phyloP scores from a whole-genome alignment of 1,140 invertebrate species.

The Mamestra configurata region DNA sequence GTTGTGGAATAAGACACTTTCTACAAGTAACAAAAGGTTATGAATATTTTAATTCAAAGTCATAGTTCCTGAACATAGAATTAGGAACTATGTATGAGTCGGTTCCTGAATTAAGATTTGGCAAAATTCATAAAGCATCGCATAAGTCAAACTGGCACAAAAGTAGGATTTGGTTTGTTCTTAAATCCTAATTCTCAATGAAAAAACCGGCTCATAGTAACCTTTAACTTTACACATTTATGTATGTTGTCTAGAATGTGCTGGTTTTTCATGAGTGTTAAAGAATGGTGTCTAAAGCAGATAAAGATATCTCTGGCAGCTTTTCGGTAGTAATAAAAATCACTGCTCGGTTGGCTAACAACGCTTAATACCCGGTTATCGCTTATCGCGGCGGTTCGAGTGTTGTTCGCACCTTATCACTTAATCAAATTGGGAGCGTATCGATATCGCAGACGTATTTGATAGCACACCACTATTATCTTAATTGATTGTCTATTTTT shows the following conservation, averaged over 20 bases:
- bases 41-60: too few relatives aligned
- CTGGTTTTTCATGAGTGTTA: background rate
- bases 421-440: constrained; percentile 86
- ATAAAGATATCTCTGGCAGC: constrained; percentile 69
- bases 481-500: constrained; percentile 86
- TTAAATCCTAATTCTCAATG: too few relatives aligned
- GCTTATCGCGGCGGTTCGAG: constrained; percentile 79
- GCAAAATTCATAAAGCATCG: too few relatives aligned
- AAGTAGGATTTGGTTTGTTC: too few relatives aligned
- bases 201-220: too few relatives aligned
- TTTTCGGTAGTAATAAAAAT: constrained; percentile 84
- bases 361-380: constrained; percentile 81
- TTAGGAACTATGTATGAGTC: too few relatives aligned
- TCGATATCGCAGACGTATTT: constrained; percentile 80
- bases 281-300: constrained; percentile 24
- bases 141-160: too few relatives aligned
- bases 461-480: constrained; percentile 82
- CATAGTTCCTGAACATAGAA: too few relatives aligned
- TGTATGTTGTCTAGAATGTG: background rate
- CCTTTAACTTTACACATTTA: too few relatives aligned
- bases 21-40: too few relatives aligned
- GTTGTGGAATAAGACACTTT: background rate
- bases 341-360: constrained; percentile 81
- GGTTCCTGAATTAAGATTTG: too few relatives aligned
- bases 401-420: constrained; percentile 81